Percentiles rank a stretch among this genome's conserved stretches.
Conservation (phyloP, 1,140 invertebrate species). For the Drosophila punjabiensis region DNA sequence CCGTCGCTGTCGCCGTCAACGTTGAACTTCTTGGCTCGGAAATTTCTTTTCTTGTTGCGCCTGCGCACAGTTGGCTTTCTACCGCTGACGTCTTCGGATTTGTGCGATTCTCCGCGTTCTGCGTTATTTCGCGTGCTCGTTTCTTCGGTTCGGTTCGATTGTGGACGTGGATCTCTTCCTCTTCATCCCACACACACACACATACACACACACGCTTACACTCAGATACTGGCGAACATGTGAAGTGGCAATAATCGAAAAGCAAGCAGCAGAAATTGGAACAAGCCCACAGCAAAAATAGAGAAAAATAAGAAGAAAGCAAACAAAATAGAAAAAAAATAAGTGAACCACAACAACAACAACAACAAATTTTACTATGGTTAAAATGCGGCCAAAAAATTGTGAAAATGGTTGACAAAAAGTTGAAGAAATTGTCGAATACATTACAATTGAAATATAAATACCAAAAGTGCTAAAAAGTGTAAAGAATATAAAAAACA, state of each 20-base stretch:
- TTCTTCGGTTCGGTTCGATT: slow-evolving; percentile 56
- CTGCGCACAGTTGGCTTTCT: slow-evolving; percentile 85
- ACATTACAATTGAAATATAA: slow-evolving; percentile 40
- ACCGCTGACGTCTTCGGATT: slow-evolving; percentile 85
- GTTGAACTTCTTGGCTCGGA: slow-evolving; percentile 70
- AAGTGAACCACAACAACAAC: slow-evolving; percentile 40
- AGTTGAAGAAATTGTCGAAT: slow-evolving; percentile 45
- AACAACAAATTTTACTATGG: slow-evolving; percentile 29
- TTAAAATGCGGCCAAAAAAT: slow-evolving; percentile 74
- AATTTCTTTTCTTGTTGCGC: slow-evolving; percentile 82
- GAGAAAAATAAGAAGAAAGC: slow-evolving; percentile 42
- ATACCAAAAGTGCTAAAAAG: slow-evolving; percentile 31
- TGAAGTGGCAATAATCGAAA: slow-evolving; percentile 68
- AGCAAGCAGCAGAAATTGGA: slow-evolving; percentile 75
- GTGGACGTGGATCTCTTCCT: slow-evolving; percentile 71
- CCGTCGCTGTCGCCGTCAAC: slow-evolving; percentile 32
- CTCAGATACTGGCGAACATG: slow-evolving; percentile 32
- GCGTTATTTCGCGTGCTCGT: slow-evolving; percentile 61
- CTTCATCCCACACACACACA: slow-evolving; percentile 21
- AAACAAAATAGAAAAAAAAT: slow-evolving; percentile 34
- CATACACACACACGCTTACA: slow-evolving; percentile 9
- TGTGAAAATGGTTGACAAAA: slow-evolving; percentile 82
- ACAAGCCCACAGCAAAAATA: slow-evolving; percentile 61
- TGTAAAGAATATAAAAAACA: slow-evolving; percentile 51
- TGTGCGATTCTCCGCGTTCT: slow-evolving; percentile 59